Evolutionary conservation across 2,888 invertebrate genomes (phyloP).

Genomic region (Polydrusus pterygomalis): DNA sequence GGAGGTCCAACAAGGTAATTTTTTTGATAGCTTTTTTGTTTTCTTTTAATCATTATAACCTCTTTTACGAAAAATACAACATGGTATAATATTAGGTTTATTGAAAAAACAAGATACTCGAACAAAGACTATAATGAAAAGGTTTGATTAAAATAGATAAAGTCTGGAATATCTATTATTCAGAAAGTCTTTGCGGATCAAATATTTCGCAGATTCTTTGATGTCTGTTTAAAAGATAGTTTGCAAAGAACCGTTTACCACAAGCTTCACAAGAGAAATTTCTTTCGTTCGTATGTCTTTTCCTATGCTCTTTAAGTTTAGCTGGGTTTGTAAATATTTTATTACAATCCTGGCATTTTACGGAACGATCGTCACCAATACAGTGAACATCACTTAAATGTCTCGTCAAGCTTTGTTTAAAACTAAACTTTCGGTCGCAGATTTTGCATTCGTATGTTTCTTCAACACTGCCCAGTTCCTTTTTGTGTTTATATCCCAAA

Average conservation of each 20-base stretch:
- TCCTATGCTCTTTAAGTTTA: slow-evolving; percentile 65
- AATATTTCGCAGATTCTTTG: too few relatives aligned
- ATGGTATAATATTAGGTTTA: too few relatives aligned
- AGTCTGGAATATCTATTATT: too few relatives aligned
- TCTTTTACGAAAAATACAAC: too few relatives aligned
- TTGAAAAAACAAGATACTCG: too few relatives aligned
- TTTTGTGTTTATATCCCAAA: slow-evolving; percentile 64
- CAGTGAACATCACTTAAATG: slow-evolving; percentile 65
- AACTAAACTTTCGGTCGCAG: slow-evolving; percentile 63
- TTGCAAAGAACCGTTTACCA: slow-evolving; percentile 45
- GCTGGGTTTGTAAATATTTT: slow-evolving; percentile 64
- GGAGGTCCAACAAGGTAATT: too few relatives aligned
- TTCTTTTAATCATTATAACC: too few relatives aligned
- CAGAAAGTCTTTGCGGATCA: too few relatives aligned
- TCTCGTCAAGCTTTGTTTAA: slow-evolving; percentile 63
- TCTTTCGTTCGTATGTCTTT: slow-evolving; percentile 64
- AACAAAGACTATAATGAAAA: too few relatives aligned
- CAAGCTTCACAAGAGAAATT: slow-evolving; percentile 63
- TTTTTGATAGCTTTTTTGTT: too few relatives aligned
- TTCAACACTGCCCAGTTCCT: slow-evolving; percentile 63
- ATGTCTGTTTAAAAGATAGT: too few relatives aligned
- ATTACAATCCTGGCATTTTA: slow-evolving; percentile 62
- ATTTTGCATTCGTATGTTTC: slow-evolving; percentile 62
- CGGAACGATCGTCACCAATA: slow-evolving; percentile 60
- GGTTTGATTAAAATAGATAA: too few relatives aligned